Evolutionary conservation across 2,888 invertebrate genomes (phyloP), one percentile per base, ranked within the genome.

Genomic region (Choristoneura rosaceana): DNA sequence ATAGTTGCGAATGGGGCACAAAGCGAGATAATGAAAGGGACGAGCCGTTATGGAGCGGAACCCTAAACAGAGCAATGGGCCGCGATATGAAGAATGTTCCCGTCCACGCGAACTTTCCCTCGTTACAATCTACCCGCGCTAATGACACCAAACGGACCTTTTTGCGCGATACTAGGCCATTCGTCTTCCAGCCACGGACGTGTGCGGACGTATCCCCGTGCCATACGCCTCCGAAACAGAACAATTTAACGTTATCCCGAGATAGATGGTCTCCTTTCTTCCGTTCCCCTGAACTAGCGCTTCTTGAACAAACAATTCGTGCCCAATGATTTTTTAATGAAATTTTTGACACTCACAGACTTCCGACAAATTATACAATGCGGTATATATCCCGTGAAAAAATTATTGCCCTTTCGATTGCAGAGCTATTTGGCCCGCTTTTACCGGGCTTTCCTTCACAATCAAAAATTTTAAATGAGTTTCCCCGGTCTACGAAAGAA

Each of bases 381-480:
- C 75, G 76, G 76, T 79, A 78, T 80, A 79, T 80, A 77, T 68
- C 69, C 38, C 77, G 79, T 84, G 78, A 86, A 84, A 84, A 85
- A 86, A 85, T 86, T 84, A 85, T 85, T 89, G 85, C 83, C 81
- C 84, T 83, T 83, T 84, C 84, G 85, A 88, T 90, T 87, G 87
- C 78, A 77, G 77, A 78, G 84, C 83, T 86, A 84, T 86, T 89
- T 82, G 82, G 79, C 77, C 75, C 79, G 80, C 76, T 80, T 80
- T 80, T 81, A 81, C 83, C 75, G 76, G 83, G 82, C 83, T 86
- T 88, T 87, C 84, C 82, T 88, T 84, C 84, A 89, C 89, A 92
- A 92, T 93, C 90, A 91, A 91, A 92, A 89, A 92, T 91, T 76
- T 92, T 91, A 91, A 91, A 93, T 91, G 90, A 91, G 87, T 88